Evolutionary conservation across 2,888 invertebrate genomes (phyloP), one percentile per base, ranked within the genome.

Genomic region (Sphecodes monilicornis): DNA sequence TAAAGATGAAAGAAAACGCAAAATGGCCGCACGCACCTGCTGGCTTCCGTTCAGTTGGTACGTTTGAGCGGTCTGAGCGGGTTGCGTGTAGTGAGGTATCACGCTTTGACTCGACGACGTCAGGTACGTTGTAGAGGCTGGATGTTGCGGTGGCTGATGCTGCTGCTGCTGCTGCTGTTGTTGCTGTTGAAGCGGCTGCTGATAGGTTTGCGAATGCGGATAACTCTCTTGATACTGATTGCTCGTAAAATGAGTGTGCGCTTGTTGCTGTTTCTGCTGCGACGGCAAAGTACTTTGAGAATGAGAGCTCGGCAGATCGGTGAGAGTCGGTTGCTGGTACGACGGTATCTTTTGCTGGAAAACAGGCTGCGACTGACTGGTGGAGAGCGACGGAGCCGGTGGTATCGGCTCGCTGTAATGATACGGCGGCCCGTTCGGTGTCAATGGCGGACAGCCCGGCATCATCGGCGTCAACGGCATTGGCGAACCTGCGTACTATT

Each of bases 381-480:
- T 93, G 29, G 94, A 93, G 64, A 94, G 91, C 89, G 92, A 94
- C 77, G 90, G 95, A 89, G 95, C 95, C 93, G 91, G 95, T 93
- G 95, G 96, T 95, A 92, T 94, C 32, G 94, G 96, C 95, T 95
- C 96, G 95, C 88, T 96, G 95, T 95, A 96, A 93, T 93, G 96
- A 95, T 94, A 96, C 94, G 93, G 96, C 94, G 95, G 96, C 95
- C 91, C 94, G 83, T 94, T 94, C 64, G 94, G 94, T 64, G 94
- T 94, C 83, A 94, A 78, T 4, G 94, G 92, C 68, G 94, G 94
- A 89, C 94, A 94, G 26, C 94, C 94, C 36, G 94, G 94, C 94
- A 94, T 94, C 92, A 94, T 92, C 46, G 94, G 94, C 41, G 94
- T 94, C 87, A 94, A 83, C 71, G 94, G 94, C 94, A 94, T 94